Base-by-base conservation (phyloP, 2,797 vertebrate species). In the Squalus acanthias region DNA sequence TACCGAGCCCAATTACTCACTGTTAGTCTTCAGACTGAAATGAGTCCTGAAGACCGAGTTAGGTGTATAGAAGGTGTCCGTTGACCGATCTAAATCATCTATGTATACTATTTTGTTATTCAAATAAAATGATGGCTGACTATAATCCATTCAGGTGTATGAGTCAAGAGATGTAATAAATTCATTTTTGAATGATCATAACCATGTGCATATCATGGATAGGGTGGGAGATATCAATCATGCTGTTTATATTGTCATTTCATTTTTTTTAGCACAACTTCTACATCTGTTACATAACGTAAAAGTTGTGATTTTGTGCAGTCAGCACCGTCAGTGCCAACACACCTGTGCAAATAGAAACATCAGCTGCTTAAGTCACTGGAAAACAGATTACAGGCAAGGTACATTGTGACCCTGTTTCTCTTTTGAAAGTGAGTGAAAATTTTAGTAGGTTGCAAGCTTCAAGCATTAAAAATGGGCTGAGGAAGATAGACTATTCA, bases 311-410 rank as follows among this genome's bases (percentile, higher is more conserved):
- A 65, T 70, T 95, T 33, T 76, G 70, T 33, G 50, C 50, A 95
- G 46, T 95, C 94, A 95, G 94, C 94, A 76, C 7, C 13, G n/a
- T 57, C 46, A 57, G 94, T 95, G 70, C 50, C 94, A 74, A 17
- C 26, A 8, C 70, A 74, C 50, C 26, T 76, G 50, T 76, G 70
- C 94, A 95, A 74, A 95, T 26, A 60, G 65, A 46, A 69, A 50
- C 24, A 95, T 26, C 93, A 70, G 67, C 93, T 50, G 70, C 26
- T 74, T 95, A 76, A 76, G 9, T 95, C 94, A 74, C 39, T 53
- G 50, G 63, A 93, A 95, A 74, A 95, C 94, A 95, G 26, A 76
- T 76, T 95, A 95, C 94, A 74, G 94, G 15, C 70, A 74, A 29
- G 26, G 13, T 95, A 74, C 24, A 57, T 15, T 33, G 70, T 95